These are phyloP conservation scores for Apodemus speciosus DNA, from an alignment of 2,113 vertebrate genomes.

Conservation along the genomic window DNA sequence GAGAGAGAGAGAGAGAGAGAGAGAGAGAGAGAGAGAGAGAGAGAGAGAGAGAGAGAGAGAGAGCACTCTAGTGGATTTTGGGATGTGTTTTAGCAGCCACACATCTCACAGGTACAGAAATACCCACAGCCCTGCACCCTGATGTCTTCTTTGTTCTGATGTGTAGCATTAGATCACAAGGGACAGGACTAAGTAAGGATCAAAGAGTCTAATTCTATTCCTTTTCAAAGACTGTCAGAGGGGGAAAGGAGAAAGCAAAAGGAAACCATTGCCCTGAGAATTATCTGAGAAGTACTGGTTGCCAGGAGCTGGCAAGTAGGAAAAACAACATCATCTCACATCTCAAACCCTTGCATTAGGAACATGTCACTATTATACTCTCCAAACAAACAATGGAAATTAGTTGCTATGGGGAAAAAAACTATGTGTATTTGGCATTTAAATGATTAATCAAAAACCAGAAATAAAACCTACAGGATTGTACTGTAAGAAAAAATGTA, in stretches of 20 bases:
- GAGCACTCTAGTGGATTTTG: neutral
- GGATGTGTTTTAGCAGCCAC: neutral
- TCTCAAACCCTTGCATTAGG: neutral
- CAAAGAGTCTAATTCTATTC: neutral
- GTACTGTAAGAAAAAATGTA: neutral
- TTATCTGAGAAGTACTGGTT: neutral
- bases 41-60: neutral
- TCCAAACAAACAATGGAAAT: neutral
- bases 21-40: neutral
- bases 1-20: neutral
- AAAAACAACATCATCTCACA: neutral
- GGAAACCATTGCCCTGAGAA: neutral
- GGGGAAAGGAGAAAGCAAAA: neutral
- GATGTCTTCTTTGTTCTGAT: neutral
- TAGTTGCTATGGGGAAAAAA: neutral
- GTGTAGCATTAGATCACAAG: neutral
- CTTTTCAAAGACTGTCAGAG: neutral
- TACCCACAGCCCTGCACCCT: neutral
- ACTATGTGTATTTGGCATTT: neutral
- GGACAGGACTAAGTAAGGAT: neutral
- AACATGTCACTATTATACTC: neutral
- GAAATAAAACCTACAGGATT: neutral
- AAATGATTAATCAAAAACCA: neutral
- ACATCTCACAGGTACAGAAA: neutral
- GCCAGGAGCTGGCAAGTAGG: neutral